Evolutionary conservation across 1,140 invertebrate species (phyloP), one percentile per base, ranked within the genome.

Genomic region (Drosophila azteca): DNA sequence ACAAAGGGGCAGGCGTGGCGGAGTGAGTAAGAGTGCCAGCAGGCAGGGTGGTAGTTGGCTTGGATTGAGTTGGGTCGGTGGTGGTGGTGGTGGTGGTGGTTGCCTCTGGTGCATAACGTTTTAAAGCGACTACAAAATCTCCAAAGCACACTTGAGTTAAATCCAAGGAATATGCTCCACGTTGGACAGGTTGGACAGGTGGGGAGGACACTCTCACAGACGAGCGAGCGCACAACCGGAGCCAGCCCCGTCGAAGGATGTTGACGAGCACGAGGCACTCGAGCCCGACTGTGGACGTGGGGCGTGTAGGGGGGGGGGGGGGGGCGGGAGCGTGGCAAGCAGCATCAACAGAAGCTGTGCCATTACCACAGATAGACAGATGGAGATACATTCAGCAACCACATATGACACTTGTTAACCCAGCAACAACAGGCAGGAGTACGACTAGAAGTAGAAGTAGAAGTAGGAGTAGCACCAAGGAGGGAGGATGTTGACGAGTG

Each of bases 401-500:
- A 87, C 81, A 85, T 85, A 85, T 85, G 81, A 85, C 81, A 85
- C 82, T 85, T 85, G 81, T 85, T 85, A 85, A 87, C 79, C 81
- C 82, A 77, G 48, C 59, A 80, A 63, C 24, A 85, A 73, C 64
- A 77, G 68, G 66, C 20, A 17, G 35, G 24, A 26, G 24, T 24
- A 24, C 2, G 22, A 4, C 0, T 24, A 24, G 22, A 4, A 24
- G 22, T 26, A 26, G 3, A 5, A 26, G 24, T 26, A 5, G 24
- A 5, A 26, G 24, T 26, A 26, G 24, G 24, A 26, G 24, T 5
- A 0, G 24, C 45, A 20, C 17, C 31, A 48, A 59, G 15, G 20
- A 41, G 6, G 17, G 11, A 13, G 5, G 13, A 48, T 13, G 29
- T 1, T 24, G 52, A 7, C 44, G 17, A 22, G 8, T 15, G 9